Base-by-base conservation (phyloP, 2,797 vertebrate species). In the Pangasius djambal region DNA sequence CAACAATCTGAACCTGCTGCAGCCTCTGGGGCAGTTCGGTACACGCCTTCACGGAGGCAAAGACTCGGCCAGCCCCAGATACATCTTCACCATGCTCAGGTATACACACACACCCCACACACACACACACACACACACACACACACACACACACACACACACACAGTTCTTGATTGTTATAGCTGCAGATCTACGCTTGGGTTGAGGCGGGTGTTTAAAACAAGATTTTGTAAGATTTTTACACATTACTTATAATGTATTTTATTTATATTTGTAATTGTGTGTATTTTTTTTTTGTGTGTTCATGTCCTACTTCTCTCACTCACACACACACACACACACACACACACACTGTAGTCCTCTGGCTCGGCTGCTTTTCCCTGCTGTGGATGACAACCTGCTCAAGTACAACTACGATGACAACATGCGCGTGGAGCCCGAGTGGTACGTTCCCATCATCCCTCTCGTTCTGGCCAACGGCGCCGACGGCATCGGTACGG, bases 11-110 rank as follows among this genome's bases (percentile, higher is more conserved):
- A 99, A 98, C 94, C 92, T 99, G 89, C 93, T 99, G 65, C 98
- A 98, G 92, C 99, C 99, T 79, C 95, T 97, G 48, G 99, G 99
- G 91, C 99, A 99, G 95, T 99, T 99, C 95, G 99, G 99, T 90
- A 99, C 99, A 4, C 96, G 99, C 87, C 92, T 99, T 77, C 97
- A 99, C 0, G 98, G 99, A 20, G 99, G 99, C 88, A 99, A 99
- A 86, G 99, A 99, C 94, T 98, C 98, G 74, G 99, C 98, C 93
- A 99, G 99, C 92, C 98, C 99, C 95, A 97, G 98, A 97, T 99
- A 99, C 94, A 99, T 99, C 95, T 99, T 99, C 92, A 99, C 98
- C 87, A 99, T 99, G 98, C 98, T 99, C 90, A 99, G 98, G 99
- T 99, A 84, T 10, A 2, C 6, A 44, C 6, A 44, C 6, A 44